Conservation (phyloP, 2,113 vertebrate species). For the Syrmaticus mikado region DNA sequence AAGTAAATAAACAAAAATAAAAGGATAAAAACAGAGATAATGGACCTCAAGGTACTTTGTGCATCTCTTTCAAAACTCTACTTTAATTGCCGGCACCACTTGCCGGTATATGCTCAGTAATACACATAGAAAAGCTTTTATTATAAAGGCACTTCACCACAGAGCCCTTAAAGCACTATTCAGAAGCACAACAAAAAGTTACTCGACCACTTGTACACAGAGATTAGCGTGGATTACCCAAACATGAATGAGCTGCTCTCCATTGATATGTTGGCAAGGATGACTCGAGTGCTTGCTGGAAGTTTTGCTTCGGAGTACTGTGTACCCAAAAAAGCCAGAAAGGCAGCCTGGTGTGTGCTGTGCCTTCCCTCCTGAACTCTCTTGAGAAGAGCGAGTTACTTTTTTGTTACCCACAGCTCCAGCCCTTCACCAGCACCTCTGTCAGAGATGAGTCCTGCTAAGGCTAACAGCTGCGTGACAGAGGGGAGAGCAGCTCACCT, state of each 20-base stretch:
- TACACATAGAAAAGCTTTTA: neutral
- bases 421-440: neutral
- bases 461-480: accelerated
- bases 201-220: neutral
- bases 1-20: neutral
- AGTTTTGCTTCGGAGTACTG: neutral
- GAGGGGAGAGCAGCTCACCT: neutral
- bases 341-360: neutral
- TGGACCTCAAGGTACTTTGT: neutral
- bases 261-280: neutral
- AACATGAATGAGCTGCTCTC: neutral
- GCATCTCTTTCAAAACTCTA: neutral
- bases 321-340: neutral
- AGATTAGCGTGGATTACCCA: neutral
- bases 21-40: neutral
- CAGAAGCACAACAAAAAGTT: neutral
- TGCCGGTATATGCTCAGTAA: neutral
- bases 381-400: neutral
- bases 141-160: neutral
- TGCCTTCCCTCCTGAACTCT: neutral
- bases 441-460: accelerated
- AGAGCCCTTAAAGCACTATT: neutral
- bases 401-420: neutral
- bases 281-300: neutral
- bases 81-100: neutral